These are phyloP conservation scores for Philonicus albiceps DNA, from an alignment of 2,888 invertebrate species.

Conservation along the genomic window DNA sequence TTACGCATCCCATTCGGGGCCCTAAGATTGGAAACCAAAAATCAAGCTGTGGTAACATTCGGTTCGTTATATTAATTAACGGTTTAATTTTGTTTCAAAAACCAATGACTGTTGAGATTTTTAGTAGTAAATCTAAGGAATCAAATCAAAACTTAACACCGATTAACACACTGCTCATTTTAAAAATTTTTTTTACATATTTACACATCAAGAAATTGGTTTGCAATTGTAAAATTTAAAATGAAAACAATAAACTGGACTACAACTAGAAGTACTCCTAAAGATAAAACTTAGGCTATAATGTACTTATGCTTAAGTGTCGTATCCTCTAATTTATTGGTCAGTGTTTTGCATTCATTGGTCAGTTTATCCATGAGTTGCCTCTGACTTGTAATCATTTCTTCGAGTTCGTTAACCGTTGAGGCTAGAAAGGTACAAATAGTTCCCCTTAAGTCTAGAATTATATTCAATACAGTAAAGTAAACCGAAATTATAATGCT, in stretches of 20 bases:
- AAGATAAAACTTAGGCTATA: constrained; percentile 42
- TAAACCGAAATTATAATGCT: background rate
- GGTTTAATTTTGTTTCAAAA: background rate
- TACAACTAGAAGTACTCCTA: background rate
- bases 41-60: constrained; percentile 51
- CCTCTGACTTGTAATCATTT: constrained; percentile 89
- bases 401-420: constrained; percentile 88
- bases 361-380: constrained; percentile 92
- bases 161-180: constrained; percentile 4
- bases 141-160: background rate
- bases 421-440: constrained; percentile 72
- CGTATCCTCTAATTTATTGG: constrained; percentile 88
- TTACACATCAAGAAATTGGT: background rate
- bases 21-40: constrained; percentile 53
- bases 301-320: constrained; percentile 85
- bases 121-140: constrained; percentile 19
- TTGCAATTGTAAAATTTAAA: background rate
- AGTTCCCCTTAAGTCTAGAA: background rate
- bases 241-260: background rate
- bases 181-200: background rate
- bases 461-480: constrained; percentile 49
- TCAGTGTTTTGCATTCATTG: constrained; percentile 86
- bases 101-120: background rate
- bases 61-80: constrained; percentile 9
- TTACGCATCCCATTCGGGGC: constrained; percentile 49